Evolutionary conservation across 2,113 vertebrate species (phyloP).

Genomic region (Choloepus hoffmanni): DNA sequence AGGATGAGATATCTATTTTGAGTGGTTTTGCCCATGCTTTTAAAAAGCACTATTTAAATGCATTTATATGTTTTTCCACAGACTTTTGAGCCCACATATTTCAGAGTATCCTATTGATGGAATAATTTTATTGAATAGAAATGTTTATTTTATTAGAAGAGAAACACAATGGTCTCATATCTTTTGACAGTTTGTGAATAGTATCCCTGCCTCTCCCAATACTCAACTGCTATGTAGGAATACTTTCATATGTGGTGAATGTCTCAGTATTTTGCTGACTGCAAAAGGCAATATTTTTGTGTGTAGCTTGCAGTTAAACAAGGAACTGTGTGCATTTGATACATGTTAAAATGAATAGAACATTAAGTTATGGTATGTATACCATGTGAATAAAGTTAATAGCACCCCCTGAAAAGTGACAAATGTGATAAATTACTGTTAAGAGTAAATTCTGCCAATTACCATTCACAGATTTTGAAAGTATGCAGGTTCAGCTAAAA

Average conservation of each 20-base stretch:
- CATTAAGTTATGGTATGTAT: neutral
- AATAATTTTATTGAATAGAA: neutral
- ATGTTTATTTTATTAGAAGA: neutral
- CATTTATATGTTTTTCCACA: slow-evolving; percentile 11
- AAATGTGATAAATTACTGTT: neutral
- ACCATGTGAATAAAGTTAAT: neutral
- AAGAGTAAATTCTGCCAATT: neutral
- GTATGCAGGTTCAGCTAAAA: neutral
- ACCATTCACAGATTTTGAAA: slow-evolving; percentile 25
- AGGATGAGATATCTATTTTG: neutral
- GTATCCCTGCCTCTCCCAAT: neutral
- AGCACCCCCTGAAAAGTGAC: neutral
- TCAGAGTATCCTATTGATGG: slow-evolving; percentile 45
- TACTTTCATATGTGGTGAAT: neutral
- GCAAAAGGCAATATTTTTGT: neutral
- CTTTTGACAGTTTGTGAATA: slow-evolving; percentile 29
- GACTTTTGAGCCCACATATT: neutral
- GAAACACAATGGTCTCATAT: neutral
- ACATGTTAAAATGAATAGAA: neutral
- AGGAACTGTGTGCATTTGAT: neutral
- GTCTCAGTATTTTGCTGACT: neutral
- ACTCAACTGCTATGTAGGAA: neutral
- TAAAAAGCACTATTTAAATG: slow-evolving; percentile 4
- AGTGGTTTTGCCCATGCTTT: slow-evolving; percentile 37
- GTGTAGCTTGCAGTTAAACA: neutral